phyloP scores from a whole-genome alignment of 2,888 invertebrate species.

The Meteorus colon region DNA sequence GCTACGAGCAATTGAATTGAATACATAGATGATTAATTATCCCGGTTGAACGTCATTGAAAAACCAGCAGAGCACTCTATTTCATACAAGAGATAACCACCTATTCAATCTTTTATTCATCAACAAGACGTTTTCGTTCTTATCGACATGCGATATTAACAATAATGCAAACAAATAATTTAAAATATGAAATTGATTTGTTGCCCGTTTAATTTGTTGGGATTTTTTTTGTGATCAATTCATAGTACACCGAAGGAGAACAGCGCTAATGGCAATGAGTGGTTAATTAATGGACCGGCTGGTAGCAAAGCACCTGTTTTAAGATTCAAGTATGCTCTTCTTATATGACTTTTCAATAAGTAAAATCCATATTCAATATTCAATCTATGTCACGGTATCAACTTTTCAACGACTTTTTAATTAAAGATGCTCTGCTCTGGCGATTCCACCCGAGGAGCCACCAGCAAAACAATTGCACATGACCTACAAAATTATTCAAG shows the following conservation, averaged over 20 bases:
- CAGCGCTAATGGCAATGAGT: slow-evolving; percentile 63
- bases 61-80: slow-evolving; percentile 29
- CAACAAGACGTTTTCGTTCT: slow-evolving; percentile 5
- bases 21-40: slow-evolving; percentile 1
- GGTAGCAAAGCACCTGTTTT: slow-evolving; percentile 66
- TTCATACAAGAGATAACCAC: neutral
- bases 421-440: slow-evolving; percentile 69
- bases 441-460: slow-evolving; percentile 68
- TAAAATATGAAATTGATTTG: neutral
- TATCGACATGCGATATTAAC: slow-evolving; percentile 26
- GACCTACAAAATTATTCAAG: slow-evolving; percentile 86
- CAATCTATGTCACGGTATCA: slow-evolving; percentile 15
- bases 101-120: neutral
- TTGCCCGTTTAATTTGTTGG: neutral
- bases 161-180: neutral
- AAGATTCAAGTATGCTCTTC: slow-evolving; percentile 67
- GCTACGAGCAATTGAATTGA: neutral
- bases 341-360: slow-evolving; percentile 3
- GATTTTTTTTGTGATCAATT: slow-evolving; percentile 44
- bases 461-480: slow-evolving; percentile 78
- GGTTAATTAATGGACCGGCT: slow-evolving; percentile 66
- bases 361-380: slow-evolving; percentile 37
- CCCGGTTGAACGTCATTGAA: neutral
- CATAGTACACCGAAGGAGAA: slow-evolving; percentile 64
- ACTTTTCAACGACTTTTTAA: slow-evolving; percentile 34